These are phyloP conservation scores for Vultur gryphus DNA, from an alignment of 2,797 vertebrate genomes.

Conservation along the genomic window DNA sequence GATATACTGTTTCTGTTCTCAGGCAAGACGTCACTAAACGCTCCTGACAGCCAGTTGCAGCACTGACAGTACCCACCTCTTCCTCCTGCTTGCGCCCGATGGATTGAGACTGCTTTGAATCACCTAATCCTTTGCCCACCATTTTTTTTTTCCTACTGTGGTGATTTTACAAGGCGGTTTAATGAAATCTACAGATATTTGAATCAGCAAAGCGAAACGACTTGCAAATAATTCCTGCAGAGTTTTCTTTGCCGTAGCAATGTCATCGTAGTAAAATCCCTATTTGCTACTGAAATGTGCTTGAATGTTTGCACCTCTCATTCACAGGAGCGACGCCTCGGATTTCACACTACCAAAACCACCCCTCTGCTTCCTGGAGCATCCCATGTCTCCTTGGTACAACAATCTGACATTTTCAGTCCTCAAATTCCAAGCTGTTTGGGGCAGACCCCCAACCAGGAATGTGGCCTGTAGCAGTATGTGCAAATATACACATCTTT, in stretches of 20 bases:
- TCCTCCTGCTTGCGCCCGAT: not conserved
- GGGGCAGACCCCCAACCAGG: not conserved
- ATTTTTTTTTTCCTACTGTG: not conserved
- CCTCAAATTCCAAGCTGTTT: not conserved
- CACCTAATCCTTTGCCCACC: not conserved
- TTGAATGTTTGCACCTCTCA: not conserved
- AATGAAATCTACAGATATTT: not conserved
- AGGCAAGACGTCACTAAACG: not conserved
- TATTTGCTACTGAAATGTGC: not conserved
- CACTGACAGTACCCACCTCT: rapidly evolving
- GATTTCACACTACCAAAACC: not conserved
- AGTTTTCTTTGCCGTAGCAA: not conserved
- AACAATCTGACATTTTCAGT: not conserved
- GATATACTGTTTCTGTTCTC: not conserved
- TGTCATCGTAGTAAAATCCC: not conserved
- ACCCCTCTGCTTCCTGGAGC: not conserved
- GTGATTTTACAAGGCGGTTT: not conserved
- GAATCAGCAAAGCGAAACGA: not conserved
- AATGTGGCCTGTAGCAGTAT: rapidly evolving
- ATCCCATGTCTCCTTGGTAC: not conserved
- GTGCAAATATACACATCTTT: not conserved
- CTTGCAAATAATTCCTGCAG: not conserved
- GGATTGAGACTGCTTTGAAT: not conserved
- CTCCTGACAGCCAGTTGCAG: not conserved
- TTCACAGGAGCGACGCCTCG: not conserved